Evolutionary conservation across 2,888 invertebrate species (phyloP).

Genomic region (Pyrgus malvae): DNA sequence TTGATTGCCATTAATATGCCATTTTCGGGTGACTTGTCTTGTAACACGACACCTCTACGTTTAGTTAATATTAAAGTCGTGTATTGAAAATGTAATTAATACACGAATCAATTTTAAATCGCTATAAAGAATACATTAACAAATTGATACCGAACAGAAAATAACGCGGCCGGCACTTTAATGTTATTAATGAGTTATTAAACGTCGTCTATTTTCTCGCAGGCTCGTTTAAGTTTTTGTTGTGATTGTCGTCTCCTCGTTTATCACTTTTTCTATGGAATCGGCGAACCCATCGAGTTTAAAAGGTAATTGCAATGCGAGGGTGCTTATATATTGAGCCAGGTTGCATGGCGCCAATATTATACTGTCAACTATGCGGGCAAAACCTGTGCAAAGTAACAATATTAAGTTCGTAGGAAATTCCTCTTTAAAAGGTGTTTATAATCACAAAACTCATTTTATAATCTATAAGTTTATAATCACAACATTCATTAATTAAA

Average conservation of each 20-base stretch:
- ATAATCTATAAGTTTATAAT: too few relatives aligned
- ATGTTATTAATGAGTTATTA: slow-evolving; percentile 23
- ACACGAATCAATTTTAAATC: slow-evolving; percentile 41
- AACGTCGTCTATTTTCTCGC: slow-evolving; percentile 12
- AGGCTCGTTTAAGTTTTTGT: slow-evolving; percentile 17
- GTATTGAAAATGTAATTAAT: slow-evolving; percentile 34
- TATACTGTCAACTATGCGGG: too few relatives aligned
- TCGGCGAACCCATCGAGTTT: slow-evolving; percentile 61
- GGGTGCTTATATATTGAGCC: too few relatives aligned
- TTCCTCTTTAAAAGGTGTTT: too few relatives aligned
- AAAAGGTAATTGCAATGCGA: slow-evolving; percentile 74
- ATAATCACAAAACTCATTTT: too few relatives aligned
- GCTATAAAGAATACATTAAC: slow-evolving; percentile 33
- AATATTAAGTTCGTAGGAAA: too few relatives aligned
- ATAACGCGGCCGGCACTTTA: slow-evolving; percentile 23
- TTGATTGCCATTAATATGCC: slow-evolving; percentile 56
- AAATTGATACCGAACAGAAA: slow-evolving; percentile 30
- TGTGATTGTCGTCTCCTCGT: slow-evolving; percentile 39
- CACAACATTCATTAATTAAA: too few relatives aligned
- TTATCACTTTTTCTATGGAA: slow-evolving; percentile 58
- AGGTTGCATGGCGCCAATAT: too few relatives aligned
- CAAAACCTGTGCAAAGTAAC: too few relatives aligned
- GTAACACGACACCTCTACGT: slow-evolving; percentile 56
- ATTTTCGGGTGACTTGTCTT: slow-evolving; percentile 53
- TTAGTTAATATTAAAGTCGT: slow-evolving; percentile 36